A percentile compares a stretch with the other conserved stretches of the same genome.
Evolutionary conservation across 1,140 invertebrate species (phyloP).

Genomic region (Helicorthomorpha holstii): DNA sequence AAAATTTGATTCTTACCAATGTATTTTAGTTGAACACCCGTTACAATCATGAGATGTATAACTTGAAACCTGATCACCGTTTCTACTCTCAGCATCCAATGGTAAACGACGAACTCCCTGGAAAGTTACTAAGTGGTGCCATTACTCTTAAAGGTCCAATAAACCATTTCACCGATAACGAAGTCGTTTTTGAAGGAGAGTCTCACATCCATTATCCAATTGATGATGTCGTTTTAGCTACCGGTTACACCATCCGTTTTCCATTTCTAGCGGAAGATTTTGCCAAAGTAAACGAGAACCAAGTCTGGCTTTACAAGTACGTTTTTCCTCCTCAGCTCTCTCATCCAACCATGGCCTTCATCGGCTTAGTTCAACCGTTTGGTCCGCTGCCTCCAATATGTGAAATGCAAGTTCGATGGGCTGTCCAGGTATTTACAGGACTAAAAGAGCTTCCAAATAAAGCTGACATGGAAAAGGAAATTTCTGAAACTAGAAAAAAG

Average conservation of each 20-base stretch:
- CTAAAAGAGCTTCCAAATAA: neutral
- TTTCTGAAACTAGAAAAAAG: neutral
- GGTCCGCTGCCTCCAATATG: constrained; percentile 4
- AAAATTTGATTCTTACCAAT: neutral
- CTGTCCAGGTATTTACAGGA: neutral
- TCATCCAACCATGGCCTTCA: constrained; percentile 13
- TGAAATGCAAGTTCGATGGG: constrained; percentile 8
- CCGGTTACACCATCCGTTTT: constrained; percentile 10
- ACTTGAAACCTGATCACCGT: constrained; percentile 28
- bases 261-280: constrained; percentile 11
- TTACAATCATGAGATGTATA: constrained; percentile 32
- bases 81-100: constrained; percentile 32
- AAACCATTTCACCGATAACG: constrained; percentile 20
- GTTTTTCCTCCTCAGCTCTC: constrained; percentile 9
- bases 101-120: constrained; percentile 36
- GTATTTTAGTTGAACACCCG: constrained; percentile 12
- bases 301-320: constrained; percentile 6
- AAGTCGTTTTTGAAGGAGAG: constrained; percentile 26
- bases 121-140: constrained; percentile 29
- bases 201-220: constrained; percentile 9
- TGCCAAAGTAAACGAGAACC: neutral
- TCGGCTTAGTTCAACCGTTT: constrained; percentile 9
- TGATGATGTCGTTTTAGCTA: constrained; percentile 12
- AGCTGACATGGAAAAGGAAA: neutral
- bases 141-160: constrained; percentile 27